These are phyloP conservation scores for Drosophila triauraria DNA, from an alignment of 1,140 invertebrate species.

Conservation along the genomic window DNA sequence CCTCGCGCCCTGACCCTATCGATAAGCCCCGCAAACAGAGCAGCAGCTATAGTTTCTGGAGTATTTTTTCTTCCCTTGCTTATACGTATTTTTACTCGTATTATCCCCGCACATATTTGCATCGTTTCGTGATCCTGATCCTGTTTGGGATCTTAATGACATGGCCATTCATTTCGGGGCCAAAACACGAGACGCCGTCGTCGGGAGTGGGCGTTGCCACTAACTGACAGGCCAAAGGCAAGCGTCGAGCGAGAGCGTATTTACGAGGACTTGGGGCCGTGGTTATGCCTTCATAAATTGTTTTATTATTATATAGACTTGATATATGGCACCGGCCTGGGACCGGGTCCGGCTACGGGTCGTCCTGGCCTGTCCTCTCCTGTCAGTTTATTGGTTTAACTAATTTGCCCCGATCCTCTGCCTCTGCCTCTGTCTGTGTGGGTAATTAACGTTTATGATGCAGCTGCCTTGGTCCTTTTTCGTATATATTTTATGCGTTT, in stretches of 20 bases:
- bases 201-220: constrained; percentile 68
- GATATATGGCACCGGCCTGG: constrained; percentile 68
- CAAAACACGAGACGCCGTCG: constrained; percentile 49
- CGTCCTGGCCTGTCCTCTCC: constrained; percentile 31
- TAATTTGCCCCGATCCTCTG: constrained; percentile 59
- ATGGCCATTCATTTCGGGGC: constrained; percentile 74
- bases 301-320: constrained; percentile 84
- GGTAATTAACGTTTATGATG: constrained; percentile 77
- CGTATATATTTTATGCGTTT: neutral
- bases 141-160: constrained; percentile 62
- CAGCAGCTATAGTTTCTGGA: constrained; percentile 12
- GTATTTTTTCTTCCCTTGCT: neutral
- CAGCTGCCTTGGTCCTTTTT: constrained; percentile 59
- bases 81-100: neutral
- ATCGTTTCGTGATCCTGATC: neutral
- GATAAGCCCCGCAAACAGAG: constrained; percentile 18
- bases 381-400: constrained; percentile 84
- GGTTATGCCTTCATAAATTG: constrained; percentile 81
- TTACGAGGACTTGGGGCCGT: constrained; percentile 55
- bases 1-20: neutral
- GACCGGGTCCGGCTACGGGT: neutral
- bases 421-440: constrained; percentile 19
- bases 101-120: neutral
- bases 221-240: constrained; percentile 68
- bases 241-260: constrained; percentile 19